Percentiles rank a stretch among this genome's conserved stretches.
Evolutionary conservation across 2,888 invertebrate species (phyloP).

Genomic region (Sepioteuthis lessoniana): DNA sequence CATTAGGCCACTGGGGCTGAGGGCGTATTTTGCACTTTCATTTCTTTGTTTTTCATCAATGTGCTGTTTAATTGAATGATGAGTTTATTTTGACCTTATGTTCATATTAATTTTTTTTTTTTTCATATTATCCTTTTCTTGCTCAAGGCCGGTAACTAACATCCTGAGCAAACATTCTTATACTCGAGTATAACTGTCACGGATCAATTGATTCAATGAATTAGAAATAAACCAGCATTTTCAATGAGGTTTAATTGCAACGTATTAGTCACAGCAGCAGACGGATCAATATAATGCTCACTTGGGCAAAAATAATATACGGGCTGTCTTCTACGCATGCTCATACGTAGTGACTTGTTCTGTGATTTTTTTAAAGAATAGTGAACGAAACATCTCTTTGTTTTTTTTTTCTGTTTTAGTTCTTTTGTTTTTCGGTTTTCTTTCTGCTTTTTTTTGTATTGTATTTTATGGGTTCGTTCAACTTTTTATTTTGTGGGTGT

Average conservation of each 20-base stretch:
- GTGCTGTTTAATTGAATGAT: too few species aligned
- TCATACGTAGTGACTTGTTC: not conserved
- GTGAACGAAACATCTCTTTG: not conserved
- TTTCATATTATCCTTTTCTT: not conserved
- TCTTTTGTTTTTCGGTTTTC: not conserved
- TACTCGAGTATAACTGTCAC: not conserved
- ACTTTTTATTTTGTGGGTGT: too few species aligned
- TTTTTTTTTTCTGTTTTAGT: not conserved
- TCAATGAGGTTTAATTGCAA: not conserved
- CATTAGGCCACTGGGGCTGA: too few species aligned
- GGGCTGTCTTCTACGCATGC: not conserved
- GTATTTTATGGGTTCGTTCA: too few species aligned
- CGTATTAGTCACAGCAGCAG: not conserved
- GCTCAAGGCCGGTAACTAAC: not conserved
- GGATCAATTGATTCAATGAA: not conserved
- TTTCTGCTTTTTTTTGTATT: too few species aligned
- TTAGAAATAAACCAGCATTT: conserved; percentile 4
- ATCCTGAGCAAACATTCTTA: not conserved
- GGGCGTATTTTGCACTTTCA: too few species aligned
- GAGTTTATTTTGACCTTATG: too few species aligned
- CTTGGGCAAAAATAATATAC: not conserved
- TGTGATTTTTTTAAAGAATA: not conserved
- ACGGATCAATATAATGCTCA: conserved; percentile 1
- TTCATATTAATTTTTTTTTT: not conserved
- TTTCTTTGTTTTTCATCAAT: too few species aligned